Conservation (phyloP, 2,888 invertebrate genomes). For the Brassicogethes aeneus region DNA sequence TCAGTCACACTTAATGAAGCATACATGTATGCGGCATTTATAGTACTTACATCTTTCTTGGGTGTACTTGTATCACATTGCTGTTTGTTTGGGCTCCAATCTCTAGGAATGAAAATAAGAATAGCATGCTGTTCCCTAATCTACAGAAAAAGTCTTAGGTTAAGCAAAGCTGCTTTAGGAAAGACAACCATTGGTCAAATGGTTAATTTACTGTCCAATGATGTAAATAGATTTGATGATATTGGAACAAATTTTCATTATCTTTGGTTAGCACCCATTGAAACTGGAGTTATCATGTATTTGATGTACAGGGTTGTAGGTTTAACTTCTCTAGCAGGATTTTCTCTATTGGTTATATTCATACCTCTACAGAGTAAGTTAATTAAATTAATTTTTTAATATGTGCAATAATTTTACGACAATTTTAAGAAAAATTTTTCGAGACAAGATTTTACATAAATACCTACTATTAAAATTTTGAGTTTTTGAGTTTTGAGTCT, state of each 20-base stretch:
- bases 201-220: constrained; percentile 60
- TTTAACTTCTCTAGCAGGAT: constrained; percentile 46
- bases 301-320: constrained; percentile 54
- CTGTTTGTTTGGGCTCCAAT: constrained; percentile 78
- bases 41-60: constrained; percentile 40
- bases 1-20: constrained; percentile 19
- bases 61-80: constrained; percentile 62
- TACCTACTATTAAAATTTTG: too few species aligned
- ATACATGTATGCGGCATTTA: constrained; percentile 21
- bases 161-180: constrained; percentile 74
- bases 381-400: constrained; percentile 7
- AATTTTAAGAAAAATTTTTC: constrained; percentile 3
- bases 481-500: too few species aligned
- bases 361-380: constrained; percentile 43
- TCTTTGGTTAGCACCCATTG: constrained; percentile 70
- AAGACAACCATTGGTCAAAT: constrained; percentile 66
- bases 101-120: constrained; percentile 74
- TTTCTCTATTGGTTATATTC: constrained; percentile 42
- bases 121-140: constrained; percentile 74
- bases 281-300: constrained; percentile 61
- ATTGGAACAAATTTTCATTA: constrained; percentile 71
- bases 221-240: constrained; percentile 79
- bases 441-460: background rate
- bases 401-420: constrained; percentile 3
- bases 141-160: constrained; percentile 59